Percentiles rank a stretch among this genome's conserved stretches.
Evolutionary conservation across 2,113 vertebrate genomes (phyloP).

Genomic region (Platysteira castanea): DNA sequence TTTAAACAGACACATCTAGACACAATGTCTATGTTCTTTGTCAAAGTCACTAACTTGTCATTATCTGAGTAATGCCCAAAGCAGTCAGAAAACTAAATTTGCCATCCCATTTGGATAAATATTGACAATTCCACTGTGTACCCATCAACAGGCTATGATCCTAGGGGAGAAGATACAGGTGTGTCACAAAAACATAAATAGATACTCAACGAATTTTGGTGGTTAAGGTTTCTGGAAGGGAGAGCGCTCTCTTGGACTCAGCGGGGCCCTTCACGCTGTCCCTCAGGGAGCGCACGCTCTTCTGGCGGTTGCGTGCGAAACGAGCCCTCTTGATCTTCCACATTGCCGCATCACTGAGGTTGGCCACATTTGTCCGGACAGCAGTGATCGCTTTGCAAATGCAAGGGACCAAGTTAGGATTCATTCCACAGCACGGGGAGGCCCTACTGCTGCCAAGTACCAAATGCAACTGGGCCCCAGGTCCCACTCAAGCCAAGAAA

Average conservation of each 20-base stretch:
- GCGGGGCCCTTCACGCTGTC: conserved; percentile 90
- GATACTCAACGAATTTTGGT: conserved; percentile 93
- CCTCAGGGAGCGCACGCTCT: conserved; percentile 91
- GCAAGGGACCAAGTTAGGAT: conserved; percentile 54
- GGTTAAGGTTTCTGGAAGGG: conserved; percentile 91
- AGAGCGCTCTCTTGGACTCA: conserved; percentile 92
- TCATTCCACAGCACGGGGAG: conserved; percentile 22
- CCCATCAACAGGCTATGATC: not conserved
- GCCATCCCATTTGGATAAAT: not conserved
- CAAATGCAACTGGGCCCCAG: conserved; percentile 3
- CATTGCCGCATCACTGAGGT: conserved; percentile 93
- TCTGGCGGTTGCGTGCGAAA: conserved; percentile 96
- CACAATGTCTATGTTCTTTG: not conserved
- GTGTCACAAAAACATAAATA: not conserved
- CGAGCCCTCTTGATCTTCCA: conserved; percentile 98
- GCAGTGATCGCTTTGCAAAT: conserved; percentile 90
- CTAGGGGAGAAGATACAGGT: conserved; percentile 26
- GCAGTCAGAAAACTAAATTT: not conserved
- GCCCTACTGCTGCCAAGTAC: not conserved
- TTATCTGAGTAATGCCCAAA: not conserved
- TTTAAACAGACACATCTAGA: not conserved
- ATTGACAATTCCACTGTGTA: not conserved
- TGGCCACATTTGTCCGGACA: conserved; percentile 95
- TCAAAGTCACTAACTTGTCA: not conserved
- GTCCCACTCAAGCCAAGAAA: not conserved